Evolutionary conservation across 2,888 invertebrate genomes (phyloP).

Genomic region (Trilocha varians): DNA sequence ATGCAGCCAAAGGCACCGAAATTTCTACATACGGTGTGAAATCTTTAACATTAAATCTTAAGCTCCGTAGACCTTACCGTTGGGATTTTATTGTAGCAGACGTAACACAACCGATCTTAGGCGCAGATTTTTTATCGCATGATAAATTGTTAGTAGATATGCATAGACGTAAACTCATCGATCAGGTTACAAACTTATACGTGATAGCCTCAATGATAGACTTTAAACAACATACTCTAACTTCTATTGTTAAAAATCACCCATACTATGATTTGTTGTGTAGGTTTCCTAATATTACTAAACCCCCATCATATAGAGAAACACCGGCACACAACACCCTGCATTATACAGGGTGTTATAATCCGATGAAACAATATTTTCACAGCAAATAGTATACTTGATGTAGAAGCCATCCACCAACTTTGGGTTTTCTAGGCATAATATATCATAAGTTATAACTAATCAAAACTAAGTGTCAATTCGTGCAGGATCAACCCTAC

Average conservation of each 20-base stretch:
- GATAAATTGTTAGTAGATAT: conserved; percentile 5
- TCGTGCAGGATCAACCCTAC: no score
- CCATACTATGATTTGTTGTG: conserved; percentile 1
- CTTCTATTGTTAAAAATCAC: not conserved
- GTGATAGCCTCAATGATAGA: conserved; percentile 1
- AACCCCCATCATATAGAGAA: conserved; percentile 8
- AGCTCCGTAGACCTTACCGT: conserved; percentile 6
- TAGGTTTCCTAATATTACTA: conserved; percentile 8
- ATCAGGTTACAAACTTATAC: conserved; percentile 1
- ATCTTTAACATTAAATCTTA: conserved; percentile 5
- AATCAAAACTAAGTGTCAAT: no score
- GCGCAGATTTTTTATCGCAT: conserved; percentile 6
- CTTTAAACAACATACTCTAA: not conserved
- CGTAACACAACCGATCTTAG: conserved; percentile 9
- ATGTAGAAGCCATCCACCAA: no score
- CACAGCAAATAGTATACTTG: no score
- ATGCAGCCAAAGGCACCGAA: conserved; percentile 6
- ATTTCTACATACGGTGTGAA: conserved; percentile 6
- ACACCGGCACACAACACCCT: conserved; percentile 5
- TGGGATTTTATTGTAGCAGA: conserved; percentile 9
- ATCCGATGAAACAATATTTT: no score
- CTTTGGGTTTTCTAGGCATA: no score
- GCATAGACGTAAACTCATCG: not conserved
- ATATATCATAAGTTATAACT: no score
- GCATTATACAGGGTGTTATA: conserved; percentile 10